Base-by-base conservation (phyloP, 2,113 vertebrate species). In the Aviceda subcristata region DNA sequence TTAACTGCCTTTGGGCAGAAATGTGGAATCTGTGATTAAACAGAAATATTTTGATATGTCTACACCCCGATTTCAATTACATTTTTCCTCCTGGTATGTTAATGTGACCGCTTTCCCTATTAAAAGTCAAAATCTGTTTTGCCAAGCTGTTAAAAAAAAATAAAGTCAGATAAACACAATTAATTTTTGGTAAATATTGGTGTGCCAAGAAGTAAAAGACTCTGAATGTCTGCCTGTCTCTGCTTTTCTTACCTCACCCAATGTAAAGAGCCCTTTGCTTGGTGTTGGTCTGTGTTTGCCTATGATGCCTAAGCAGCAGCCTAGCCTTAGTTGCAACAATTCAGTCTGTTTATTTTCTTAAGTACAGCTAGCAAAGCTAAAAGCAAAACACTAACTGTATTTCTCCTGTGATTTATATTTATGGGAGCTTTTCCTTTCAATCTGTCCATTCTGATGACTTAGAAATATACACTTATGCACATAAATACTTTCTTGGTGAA, bases 41-140 rank as follows among this genome's bases (percentile, higher is more conserved):
- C 38, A 82, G 86, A 97, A 96, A 56, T 88, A 91, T 85, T 96
- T 89, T 90, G 57, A 83, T 51, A 81, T 50, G 55, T 74, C 74
- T 88, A 46, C 48, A 46, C 17, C 53, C 53, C 74, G 32, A 76
- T 77, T 68, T 90, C 8, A 7, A 75, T 91, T 84, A 84, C 72
- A 34, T 11, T 18, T 38, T 74, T 90, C 45, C 45, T 96, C 59
- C 48, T 60, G 43, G 77, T 67, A 69, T 2, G 29, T 50, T 45
- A 55, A 50, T 77, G 55, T 62, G 43, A 69, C 29, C 53, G 20
- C 41, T 85, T 38, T 53, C 30, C 11, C 38, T 53, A 59, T 81
- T 64, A 36, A 11, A 41, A 63, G n/a, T 24, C 38, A 91, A 93
- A 73, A 77, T 53, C 26, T 43, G 18, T 46, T 88, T 89, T 50